Evolutionary conservation across 2,797 vertebrate species (phyloP), one percentile per base, ranked within the genome.

Genomic region (Heterohyrax brucei): DNA sequence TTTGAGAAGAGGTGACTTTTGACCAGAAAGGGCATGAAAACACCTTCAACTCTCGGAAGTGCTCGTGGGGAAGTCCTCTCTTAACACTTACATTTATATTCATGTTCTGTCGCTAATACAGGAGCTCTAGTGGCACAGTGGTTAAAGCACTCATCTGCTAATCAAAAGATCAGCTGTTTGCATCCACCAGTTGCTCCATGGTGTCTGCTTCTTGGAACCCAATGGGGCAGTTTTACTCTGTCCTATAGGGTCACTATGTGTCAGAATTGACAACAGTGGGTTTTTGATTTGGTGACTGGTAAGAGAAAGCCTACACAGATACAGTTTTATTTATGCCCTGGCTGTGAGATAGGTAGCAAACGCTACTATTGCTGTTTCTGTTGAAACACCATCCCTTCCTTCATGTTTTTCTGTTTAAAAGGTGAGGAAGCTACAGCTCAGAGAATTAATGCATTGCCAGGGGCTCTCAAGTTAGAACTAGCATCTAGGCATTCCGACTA

Each of bases 401-500:
- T 84, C 28, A 44, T 39, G 3, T 46, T 79, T 30, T 87, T 48
- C 44, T 28, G 80, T 83, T 95, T 64, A 46, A 92, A 81, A 94
- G 88, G 92, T 33, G 90, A 91, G 76, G 21, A 83, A 61, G 24
- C 39, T 62, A 14, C 56, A 56, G 22, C 50, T 73, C 33, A 83
- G 39, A 48, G 33, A 83, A 56, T 61, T 39, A 62, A 61, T n/a
- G n/a, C 93, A 64, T 75, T 86, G 56, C 19, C 61, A 2, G 14
- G 39, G 64, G n/a, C 28, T 66, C 39, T 66, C 78, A 66, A 89
- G 61, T 80, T 10, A 77, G 33, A 59, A 68, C n/a, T 10, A 26
- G 61, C 72, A 82, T 22, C 7, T 19, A 44, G 83, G 84, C 19
- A 62, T 92, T 62, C 66, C 64, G 8, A 19, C 18, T 21, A 76